Evolutionary conservation across 2,888 invertebrate genomes (phyloP).

Genomic region (Siphlonurus alternatus): DNA sequence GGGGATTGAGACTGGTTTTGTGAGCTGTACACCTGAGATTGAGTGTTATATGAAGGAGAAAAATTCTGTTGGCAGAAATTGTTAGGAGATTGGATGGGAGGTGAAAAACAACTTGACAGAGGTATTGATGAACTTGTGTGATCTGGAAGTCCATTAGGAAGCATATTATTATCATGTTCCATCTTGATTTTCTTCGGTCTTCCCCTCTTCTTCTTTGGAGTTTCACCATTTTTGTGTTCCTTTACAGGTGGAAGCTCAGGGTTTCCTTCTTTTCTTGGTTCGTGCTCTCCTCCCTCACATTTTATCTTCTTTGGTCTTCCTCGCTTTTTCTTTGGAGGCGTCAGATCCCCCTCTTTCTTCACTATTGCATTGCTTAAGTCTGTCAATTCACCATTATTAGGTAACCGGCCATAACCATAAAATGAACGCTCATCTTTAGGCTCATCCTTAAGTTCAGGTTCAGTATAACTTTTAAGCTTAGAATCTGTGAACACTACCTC

Average conservation of each 20-base stretch:
- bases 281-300: constrained; percentile 44
- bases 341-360: constrained; percentile 26
- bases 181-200: constrained; percentile 70
- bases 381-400: constrained; percentile 20
- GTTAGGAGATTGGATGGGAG: constrained; percentile 33
- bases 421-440: constrained; percentile 19
- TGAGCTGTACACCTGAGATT: constrained; percentile 17
- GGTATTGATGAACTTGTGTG: constrained; percentile 28
- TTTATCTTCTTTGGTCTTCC: constrained; percentile 77
- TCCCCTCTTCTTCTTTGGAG: constrained; percentile 74
- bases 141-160: constrained; percentile 15
- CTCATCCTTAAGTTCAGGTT: constrained; percentile 33
- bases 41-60: constrained; percentile 17
- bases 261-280: constrained; percentile 28
- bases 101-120: constrained; percentile 31
- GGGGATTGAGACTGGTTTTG: constrained; percentile 19
- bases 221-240: constrained; percentile 32
- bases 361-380: constrained; percentile 32
- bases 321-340: constrained; percentile 59
- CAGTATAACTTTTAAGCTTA: constrained; percentile 44
- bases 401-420: constrained; percentile 16
- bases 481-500: constrained; percentile 73
- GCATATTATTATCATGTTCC: not conserved
- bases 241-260: constrained; percentile 27
- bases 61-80: constrained; percentile 26